These are phyloP conservation scores for Rotaria sp. DNA, from an alignment of 2,888 invertebrate species.

Conservation along the genomic window DNA sequence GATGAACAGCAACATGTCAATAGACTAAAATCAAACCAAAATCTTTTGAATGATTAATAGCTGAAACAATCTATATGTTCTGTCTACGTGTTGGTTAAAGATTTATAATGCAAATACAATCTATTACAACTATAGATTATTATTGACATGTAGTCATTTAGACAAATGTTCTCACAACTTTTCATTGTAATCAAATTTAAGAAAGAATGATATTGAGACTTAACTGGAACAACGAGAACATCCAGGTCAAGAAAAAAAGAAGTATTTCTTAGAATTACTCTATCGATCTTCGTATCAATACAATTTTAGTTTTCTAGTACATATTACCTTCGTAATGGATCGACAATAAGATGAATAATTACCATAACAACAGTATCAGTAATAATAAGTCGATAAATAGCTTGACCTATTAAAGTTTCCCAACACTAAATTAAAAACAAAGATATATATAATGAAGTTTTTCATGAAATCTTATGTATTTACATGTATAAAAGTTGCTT, in stretches of 20 bases:
- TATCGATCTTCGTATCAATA: neutral
- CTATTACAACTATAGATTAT: no score
- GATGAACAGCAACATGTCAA: neutral
- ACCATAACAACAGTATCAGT: neutral
- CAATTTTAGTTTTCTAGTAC: neutral
- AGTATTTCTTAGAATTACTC: neutral
- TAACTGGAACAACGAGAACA: no score
- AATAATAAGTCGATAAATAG: neutral
- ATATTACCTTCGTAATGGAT: neutral
- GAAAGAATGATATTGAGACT: no score
- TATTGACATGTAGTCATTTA: no score
- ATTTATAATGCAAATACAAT: no score
- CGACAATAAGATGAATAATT: neutral
- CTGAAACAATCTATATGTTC: no score
- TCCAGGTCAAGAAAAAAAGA: no score
- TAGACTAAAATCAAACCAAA: neutral
- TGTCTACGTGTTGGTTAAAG: no score
- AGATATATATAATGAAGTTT: neutral
- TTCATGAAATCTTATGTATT: neutral
- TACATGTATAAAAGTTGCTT: neutral
- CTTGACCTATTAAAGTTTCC: constrained; percentile 13
- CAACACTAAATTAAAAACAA: neutral
- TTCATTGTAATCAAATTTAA: no score
- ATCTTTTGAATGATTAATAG: neutral
- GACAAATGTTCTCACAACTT: no score